These are phyloP conservation scores for Sphecodes monilicornis DNA, from an alignment of 2,888 invertebrate genomes.

Conservation along the genomic window DNA sequence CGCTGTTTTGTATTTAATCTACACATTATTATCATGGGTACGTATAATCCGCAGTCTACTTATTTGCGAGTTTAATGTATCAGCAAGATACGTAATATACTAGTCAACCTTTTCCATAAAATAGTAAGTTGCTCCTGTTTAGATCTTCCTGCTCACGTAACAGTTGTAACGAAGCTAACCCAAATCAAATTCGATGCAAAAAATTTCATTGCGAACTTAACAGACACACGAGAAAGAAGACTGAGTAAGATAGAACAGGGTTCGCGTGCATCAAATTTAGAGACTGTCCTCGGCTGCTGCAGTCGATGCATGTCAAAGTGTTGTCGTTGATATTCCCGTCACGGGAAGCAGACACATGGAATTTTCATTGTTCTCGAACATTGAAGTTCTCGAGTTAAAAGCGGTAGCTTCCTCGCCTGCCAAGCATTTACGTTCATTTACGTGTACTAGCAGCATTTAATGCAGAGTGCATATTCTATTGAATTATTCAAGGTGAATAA, in stretches of 20 bases:
- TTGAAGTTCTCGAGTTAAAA: slow-evolving; percentile 41
- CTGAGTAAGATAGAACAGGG: background rate
- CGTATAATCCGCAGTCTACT: background rate
- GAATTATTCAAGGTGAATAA: slow-evolving; percentile 30
- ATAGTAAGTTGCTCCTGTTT: background rate
- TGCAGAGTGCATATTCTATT: slow-evolving; percentile 26
- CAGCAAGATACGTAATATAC: background rate
- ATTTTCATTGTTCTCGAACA: slow-evolving; percentile 41
- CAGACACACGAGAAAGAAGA: background rate
- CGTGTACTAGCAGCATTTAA: slow-evolving; percentile 34
- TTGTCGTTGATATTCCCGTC: slow-evolving; percentile 39
- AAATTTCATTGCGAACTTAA: background rate
- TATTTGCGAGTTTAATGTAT: background rate
- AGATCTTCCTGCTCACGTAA: background rate
- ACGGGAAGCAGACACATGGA: slow-evolving; percentile 36
- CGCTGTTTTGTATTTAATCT: too few species aligned
- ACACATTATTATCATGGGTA: too few species aligned
- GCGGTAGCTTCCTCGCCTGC: slow-evolving; percentile 18
- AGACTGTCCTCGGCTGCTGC: background rate
- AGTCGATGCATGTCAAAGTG: slow-evolving; percentile 26
- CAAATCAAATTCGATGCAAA: background rate
- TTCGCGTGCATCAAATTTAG: slow-evolving; percentile 25
- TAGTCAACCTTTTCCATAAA: background rate
- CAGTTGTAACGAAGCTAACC: background rate
- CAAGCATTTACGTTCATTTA: slow-evolving; percentile 22